Conservation (phyloP, 2,888 invertebrate genomes). For the Sarcophaga carnaria region DNA sequence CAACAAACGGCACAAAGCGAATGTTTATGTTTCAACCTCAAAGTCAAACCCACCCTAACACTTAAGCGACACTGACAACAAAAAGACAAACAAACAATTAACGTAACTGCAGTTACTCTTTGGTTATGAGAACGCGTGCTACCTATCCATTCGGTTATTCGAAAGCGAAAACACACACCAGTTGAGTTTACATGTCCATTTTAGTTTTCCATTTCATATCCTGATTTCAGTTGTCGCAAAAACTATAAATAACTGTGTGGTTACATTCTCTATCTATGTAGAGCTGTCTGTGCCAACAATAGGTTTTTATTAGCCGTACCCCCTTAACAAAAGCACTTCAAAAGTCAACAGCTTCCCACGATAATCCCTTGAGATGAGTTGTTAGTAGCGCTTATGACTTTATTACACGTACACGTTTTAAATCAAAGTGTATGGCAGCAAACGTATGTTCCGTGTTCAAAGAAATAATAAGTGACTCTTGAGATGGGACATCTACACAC, state of each 20-base stretch:
- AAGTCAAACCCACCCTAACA: slow-evolving; percentile 76
- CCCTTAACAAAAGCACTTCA: slow-evolving; percentile 12
- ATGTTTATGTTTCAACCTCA: slow-evolving; percentile 62
- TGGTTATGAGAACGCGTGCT: slow-evolving; percentile 65
- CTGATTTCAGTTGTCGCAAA: slow-evolving; percentile 22
- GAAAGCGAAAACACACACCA: slow-evolving; percentile 49
- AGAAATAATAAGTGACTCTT: slow-evolving; percentile 59
- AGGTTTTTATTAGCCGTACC: slow-evolving; percentile 50
- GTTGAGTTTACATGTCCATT: slow-evolving; percentile 62
- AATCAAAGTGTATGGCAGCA: slow-evolving; percentile 60
- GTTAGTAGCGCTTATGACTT: slow-evolving; percentile 46
- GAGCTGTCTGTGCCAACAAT: slow-evolving; percentile 48
- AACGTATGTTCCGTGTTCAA: slow-evolving; percentile 70
- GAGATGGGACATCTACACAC: slow-evolving; percentile 46
- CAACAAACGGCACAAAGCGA: background rate
- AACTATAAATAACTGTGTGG: slow-evolving; percentile 76
- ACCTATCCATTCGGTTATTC: background rate
- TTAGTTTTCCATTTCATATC: slow-evolving; percentile 26
- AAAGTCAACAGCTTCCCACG: slow-evolving; percentile 64
- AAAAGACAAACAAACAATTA: slow-evolving; percentile 82
- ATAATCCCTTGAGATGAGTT: slow-evolving; percentile 60
- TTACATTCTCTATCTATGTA: slow-evolving; percentile 44
- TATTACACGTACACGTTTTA: slow-evolving; percentile 32
- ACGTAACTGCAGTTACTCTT: slow-evolving; percentile 71
- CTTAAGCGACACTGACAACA: slow-evolving; percentile 80